Conservation (phyloP, 2,113 vertebrate species). For the Anolis carolinensis region DNA sequence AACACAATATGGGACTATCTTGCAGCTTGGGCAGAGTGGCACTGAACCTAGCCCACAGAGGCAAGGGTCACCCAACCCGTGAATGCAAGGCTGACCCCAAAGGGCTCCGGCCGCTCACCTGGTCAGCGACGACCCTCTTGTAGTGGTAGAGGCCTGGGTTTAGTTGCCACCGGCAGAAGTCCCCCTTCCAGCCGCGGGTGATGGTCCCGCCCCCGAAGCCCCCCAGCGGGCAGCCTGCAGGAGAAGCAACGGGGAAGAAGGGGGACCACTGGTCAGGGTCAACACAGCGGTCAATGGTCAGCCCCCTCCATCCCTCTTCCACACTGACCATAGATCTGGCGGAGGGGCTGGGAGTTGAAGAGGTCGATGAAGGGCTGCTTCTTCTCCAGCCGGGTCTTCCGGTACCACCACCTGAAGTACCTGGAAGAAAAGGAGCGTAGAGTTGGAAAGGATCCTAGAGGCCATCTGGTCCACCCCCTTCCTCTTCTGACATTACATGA, state of each 20-base stretch:
- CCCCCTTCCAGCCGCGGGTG: constrained; percentile 92
- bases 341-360: constrained; percentile 83
- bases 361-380: constrained; percentile 94
- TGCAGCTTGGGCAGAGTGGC: too few species aligned
- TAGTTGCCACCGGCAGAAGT: constrained; percentile 97
- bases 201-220: constrained; percentile 95
- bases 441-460: neutral
- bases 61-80: too few species aligned
- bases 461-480: too few species aligned
- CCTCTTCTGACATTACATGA: too few species aligned
- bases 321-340: constrained; percentile 91
- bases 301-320: neutral
- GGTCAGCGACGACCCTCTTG: constrained; percentile 85
- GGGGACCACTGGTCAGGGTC: too few species aligned
- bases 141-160: constrained; percentile 94
- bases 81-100: too few species aligned
- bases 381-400: constrained; percentile 91
- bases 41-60: too few species aligned
- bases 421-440: constrained; percentile 62
- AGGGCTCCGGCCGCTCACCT: constrained; percentile 74
- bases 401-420: constrained; percentile 94
- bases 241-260: too few species aligned
- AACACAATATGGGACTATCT: too few species aligned
- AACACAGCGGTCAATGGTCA: too few species aligned
- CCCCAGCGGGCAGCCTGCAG: constrained; percentile 89